Conservation (phyloP, 2,888 invertebrate genomes). For the Allacma fusca region DNA sequence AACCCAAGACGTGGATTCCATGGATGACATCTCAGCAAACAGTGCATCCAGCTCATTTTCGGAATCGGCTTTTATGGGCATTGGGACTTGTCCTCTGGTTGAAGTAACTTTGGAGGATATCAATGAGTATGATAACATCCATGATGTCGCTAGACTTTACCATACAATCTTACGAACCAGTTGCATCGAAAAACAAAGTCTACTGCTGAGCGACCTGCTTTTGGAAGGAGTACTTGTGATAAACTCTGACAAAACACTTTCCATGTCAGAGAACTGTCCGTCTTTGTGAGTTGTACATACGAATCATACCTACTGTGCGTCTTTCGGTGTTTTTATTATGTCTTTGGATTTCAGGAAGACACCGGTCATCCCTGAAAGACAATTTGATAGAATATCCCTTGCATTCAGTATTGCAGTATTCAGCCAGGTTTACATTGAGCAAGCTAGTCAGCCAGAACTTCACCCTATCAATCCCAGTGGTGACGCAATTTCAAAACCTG, state of each 20-base stretch:
- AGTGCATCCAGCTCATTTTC: background rate
- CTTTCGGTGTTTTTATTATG: too few species aligned
- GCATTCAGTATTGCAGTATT: conserved; percentile 17
- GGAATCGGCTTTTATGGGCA: background rate
- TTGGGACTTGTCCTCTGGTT: background rate
- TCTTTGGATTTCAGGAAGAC: background rate
- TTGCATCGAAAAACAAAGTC: background rate
- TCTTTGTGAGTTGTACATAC: background rate
- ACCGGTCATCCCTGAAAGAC: background rate
- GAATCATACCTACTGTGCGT: too few species aligned
- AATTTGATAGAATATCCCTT: conserved; percentile 10
- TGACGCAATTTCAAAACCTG: background rate
- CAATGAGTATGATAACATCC: background rate
- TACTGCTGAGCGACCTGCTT: background rate
- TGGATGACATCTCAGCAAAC: background rate
- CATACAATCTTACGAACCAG: conserved; percentile 16
- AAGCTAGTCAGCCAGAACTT: background rate
- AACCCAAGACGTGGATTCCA: background rate
- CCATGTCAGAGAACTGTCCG: background rate
- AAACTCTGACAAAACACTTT: conserved; percentile 21
- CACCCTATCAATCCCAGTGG: background rate
- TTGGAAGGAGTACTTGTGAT: background rate
- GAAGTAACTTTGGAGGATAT: background rate
- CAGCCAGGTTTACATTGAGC: background rate
- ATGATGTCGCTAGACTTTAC: background rate